Evolutionary conservation across 2,888 invertebrate species (phyloP), one percentile per base, ranked within the genome.

Genomic region (Plagodis dolabraria): DNA sequence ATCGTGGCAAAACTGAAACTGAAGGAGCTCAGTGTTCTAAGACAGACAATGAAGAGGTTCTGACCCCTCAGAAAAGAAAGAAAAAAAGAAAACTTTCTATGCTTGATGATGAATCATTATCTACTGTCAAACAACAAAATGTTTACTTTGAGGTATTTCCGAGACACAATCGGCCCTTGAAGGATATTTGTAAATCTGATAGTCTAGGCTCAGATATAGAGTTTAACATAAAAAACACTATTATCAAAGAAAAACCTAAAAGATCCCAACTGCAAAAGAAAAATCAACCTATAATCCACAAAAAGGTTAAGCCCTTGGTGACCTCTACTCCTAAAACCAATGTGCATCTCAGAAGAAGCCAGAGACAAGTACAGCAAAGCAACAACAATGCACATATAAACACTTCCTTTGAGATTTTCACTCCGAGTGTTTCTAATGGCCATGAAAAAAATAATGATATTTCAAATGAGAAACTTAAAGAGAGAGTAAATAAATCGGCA

Each of bases 301-400:
- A 87, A 65, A 87, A 86, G 65, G 86, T 77, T 62, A 87, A 86
- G 70, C 69, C 40, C 10, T 10, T 88, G 2, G 72, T 83, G 1
- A 88, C 89, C 42, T 91, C 91, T 1, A 91, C 91, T 57, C 87
- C 90, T 0, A 86, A 86, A 68, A 71, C 71, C 0, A 75, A 74
- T 7, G 77, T 74, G 7, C 52, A 62, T 50, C 69, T 89, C 33
- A 80, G 92, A 47, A 75, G 92, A 50, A 92, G 91, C 57, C 66
- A 85, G 35, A 75, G 92, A n/a, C 86, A 82, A 58, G 73, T 79
- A 5, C 80, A 82, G 57, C 80, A 78, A 63, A 80, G 67, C 50
- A 61, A 74, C 12, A 81, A 83, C 57, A 83, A 82, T 47, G 76
- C 69, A 54, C 81, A 82, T 48, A 67, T 85, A 6, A 81, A 88